phyloP scores from a whole-genome alignment of 2,888 invertebrate species.

The Leptopilina syphax region DNA sequence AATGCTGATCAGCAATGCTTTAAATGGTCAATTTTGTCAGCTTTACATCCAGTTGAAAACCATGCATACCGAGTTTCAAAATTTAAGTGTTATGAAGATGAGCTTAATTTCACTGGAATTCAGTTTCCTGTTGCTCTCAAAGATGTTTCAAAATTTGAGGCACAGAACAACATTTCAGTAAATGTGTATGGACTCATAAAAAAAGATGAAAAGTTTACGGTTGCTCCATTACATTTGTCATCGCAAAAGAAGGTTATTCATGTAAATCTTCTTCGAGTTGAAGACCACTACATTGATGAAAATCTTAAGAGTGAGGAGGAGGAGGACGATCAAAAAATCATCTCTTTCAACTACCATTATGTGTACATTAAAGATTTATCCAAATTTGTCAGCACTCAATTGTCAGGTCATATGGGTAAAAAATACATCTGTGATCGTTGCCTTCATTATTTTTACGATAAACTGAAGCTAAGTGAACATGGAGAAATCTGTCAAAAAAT shows the following conservation, averaged over 20 bases:
- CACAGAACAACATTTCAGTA: background rate
- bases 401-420: too few species aligned
- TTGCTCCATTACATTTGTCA: slow-evolving; percentile 32
- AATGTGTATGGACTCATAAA: slow-evolving; percentile 41
- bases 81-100: too few species aligned
- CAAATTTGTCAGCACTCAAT: too few species aligned
- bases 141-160: slow-evolving; percentile 7
- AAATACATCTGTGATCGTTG: too few species aligned
- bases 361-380: too few species aligned
- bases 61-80: too few species aligned
- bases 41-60: background rate
- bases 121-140: background rate
- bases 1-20: background rate
- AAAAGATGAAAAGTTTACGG: background rate
- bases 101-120: too few species aligned
- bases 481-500: background rate
- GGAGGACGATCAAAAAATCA: background rate
- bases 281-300: background rate
- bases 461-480: background rate
- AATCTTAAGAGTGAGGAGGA: background rate
- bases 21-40: slow-evolving; percentile 2
- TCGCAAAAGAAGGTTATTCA: slow-evolving; percentile 1
- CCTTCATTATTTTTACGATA: too few species aligned
- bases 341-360: too few species aligned
- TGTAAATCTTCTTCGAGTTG: slow-evolving; percentile 35